These are phyloP conservation scores for Argyra leucocephala DNA, from an alignment of 2,888 invertebrate genomes.

Conservation along the genomic window DNA sequence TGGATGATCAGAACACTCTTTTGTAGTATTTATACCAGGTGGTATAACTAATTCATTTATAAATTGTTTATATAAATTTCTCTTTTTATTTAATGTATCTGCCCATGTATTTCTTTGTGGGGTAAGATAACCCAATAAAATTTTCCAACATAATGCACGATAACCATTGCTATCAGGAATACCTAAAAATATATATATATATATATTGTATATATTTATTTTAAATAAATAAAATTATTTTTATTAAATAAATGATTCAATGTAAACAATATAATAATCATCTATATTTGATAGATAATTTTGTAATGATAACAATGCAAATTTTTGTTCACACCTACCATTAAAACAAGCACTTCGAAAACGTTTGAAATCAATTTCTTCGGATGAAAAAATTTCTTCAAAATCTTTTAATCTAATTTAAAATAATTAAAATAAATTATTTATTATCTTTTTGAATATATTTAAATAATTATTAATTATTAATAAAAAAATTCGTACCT, in stretches of 20 bases:
- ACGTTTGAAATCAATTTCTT: slow-evolving; percentile 59
- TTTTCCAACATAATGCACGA: slow-evolving; percentile 78
- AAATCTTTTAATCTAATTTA: slow-evolving; percentile 65
- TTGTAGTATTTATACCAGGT: slow-evolving; percentile 57
- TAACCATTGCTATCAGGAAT: slow-evolving; percentile 79
- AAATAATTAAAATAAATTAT: background rate
- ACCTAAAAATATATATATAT: slow-evolving; percentile 48
- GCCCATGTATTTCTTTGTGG: slow-evolving; percentile 58
- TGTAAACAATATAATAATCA: background rate
- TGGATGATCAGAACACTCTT: slow-evolving; percentile 66
- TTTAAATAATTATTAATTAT: background rate
- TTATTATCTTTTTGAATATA: background rate
- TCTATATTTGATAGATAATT: background rate
- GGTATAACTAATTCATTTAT: slow-evolving; percentile 83
- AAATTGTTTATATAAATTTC: slow-evolving; percentile 71
- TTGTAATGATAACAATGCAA: background rate
- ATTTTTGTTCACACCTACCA: slow-evolving; percentile 49
- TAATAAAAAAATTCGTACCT: background rate
- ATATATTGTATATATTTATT: background rate
- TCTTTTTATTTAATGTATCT: slow-evolving; percentile 59
- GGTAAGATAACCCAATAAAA: slow-evolving; percentile 78
- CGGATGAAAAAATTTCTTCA: slow-evolving; percentile 59
- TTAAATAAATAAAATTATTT: slow-evolving; percentile 12
- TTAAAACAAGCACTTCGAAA: slow-evolving; percentile 67
- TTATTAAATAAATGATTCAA: background rate